Evolutionary conservation across 2,888 invertebrate species (phyloP).

Genomic region (Himalopsyche kuldschensis): DNA sequence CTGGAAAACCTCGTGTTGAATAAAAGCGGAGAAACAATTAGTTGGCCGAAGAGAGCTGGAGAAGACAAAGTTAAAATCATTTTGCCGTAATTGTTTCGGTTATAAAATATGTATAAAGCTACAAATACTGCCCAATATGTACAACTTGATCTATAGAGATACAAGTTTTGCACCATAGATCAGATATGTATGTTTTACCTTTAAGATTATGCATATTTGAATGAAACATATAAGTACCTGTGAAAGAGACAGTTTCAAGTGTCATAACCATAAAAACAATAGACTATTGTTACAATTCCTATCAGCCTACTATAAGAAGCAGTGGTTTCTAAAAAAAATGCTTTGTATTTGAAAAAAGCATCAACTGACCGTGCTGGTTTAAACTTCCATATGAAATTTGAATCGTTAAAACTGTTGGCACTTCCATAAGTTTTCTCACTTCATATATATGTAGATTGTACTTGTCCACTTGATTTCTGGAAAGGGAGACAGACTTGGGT

Average conservation of each 20-base stretch:
- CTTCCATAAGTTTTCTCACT: too few relatives aligned
- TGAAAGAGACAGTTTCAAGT: not conserved
- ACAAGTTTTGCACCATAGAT: slow-evolving; percentile 20
- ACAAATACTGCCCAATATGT: slow-evolving; percentile 28
- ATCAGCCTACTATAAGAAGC: not conserved
- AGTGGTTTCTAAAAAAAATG: not conserved
- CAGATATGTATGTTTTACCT: slow-evolving; percentile 22
- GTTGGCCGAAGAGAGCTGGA: not conserved
- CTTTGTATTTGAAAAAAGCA: too few relatives aligned
- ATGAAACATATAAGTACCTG: not conserved
- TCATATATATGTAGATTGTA: too few relatives aligned
- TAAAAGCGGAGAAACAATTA: too few relatives aligned
- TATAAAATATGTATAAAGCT: slow-evolving; percentile 30
- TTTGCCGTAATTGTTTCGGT: not conserved
- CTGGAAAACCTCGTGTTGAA: too few relatives aligned
- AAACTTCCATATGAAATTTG: too few relatives aligned
- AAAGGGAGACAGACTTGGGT: too few relatives aligned
- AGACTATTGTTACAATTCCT: too few relatives aligned
- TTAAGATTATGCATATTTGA: slow-evolving; percentile 10
- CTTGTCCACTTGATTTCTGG: too few relatives aligned
- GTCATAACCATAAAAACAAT: too few relatives aligned
- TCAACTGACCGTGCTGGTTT: too few relatives aligned
- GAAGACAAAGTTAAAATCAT: not conserved
- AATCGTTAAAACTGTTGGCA: too few relatives aligned
- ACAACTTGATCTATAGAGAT: slow-evolving; percentile 18